Conservation (phyloP, 1,140 invertebrate species). For the Bombus waltoni region DNA sequence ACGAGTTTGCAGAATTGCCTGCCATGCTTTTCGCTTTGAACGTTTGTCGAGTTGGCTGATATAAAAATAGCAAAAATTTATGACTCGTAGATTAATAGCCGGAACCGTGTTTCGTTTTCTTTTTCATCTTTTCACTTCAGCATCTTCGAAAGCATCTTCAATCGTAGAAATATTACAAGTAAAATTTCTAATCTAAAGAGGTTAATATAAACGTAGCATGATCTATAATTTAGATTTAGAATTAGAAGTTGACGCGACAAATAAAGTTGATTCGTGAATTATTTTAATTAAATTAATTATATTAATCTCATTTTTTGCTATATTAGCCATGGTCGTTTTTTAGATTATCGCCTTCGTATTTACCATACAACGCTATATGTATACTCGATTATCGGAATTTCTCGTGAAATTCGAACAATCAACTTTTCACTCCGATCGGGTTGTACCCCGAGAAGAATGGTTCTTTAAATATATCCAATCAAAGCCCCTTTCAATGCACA, state of each 20-base stretch:
- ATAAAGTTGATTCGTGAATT: too few species aligned
- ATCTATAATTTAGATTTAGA: too few species aligned
- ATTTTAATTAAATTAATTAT: too few species aligned
- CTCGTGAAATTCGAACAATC: neutral
- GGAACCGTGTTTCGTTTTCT: neutral
- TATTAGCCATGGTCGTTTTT: too few species aligned
- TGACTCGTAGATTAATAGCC: neutral
- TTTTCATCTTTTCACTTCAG: neutral
- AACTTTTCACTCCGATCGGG: neutral
- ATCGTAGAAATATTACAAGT: neutral
- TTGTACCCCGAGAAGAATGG: neutral
- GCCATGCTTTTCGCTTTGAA: neutral
- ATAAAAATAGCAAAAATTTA: neutral
- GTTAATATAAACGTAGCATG: too few species aligned
- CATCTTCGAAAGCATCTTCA: neutral
- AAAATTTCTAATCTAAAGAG: too few species aligned
- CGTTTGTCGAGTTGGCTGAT: neutral
- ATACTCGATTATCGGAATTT: neutral
- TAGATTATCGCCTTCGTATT: neutral
- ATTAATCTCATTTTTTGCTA: too few species aligned
- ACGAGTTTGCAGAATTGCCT: neutral
- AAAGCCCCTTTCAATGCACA: neutral
- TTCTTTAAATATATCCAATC: neutral
- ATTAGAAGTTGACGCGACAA: too few species aligned
- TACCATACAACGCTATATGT: neutral